Base-by-base conservation (phyloP, 2,888 invertebrate genomes). In the Cataglyphis albicans region DNA sequence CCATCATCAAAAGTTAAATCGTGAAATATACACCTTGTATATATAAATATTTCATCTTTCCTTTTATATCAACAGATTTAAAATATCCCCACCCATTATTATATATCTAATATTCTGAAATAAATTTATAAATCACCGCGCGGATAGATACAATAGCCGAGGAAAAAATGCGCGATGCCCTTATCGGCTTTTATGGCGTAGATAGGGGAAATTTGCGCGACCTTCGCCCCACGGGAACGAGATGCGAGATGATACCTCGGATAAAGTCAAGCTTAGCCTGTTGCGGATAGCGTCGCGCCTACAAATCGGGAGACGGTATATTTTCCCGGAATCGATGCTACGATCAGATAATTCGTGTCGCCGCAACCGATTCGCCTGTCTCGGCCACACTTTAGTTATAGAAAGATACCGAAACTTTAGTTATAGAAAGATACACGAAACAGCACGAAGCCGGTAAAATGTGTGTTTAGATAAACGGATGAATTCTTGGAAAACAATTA, bases 201-300 rank as follows among this genome's bases (percentile, higher is more conserved):
- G 87, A 87, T 86, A 83, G 75, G 81, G 74, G 52, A 83, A 90
- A 88, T 86, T 85, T 87, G 87, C 81, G 82, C 82, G 74, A 86
- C 55, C 68, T 72, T 52, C 75, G 55, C 72, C 81, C 81, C 64
- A 44, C n/a, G 74, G 72, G 61, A 88, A 76, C 65, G 81, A 86
- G 29, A 83, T 38, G 72, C 61, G 55, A 63, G 67, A 70, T 67
- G 65, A 76, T 63, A 83, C 64, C 63, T 35, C 57, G 59, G 80
- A 65, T 57, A 68, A 82, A 82, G 70, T 84, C 63, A 25, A 35
- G 38, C 25, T 48, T 32, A 59, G 48, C 59, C 48, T 61, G 81
- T 74, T 59, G 61, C 61, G n/a, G 29, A 63, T 81, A 55, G 44
- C 38, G 35, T 81, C 74, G 15, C n/a, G 35, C n/a, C 35, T 52